Base-by-base conservation (phyloP, 2,797 vertebrate species). In the Ficedula albicollis region DNA sequence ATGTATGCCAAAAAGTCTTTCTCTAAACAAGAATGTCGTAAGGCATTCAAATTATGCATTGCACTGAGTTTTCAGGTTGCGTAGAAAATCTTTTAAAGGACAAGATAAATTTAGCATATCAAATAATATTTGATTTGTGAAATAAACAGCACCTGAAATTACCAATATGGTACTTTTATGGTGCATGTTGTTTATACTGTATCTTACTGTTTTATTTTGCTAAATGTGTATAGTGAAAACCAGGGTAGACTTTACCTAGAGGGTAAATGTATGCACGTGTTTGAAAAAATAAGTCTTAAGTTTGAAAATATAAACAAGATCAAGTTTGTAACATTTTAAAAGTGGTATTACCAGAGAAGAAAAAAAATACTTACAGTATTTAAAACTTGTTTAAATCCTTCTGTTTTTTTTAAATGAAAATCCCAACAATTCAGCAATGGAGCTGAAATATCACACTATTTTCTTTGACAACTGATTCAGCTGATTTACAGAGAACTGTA, bases 371-470 rank as follows among this genome's bases (percentile, higher is more conserved):
- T 5, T 30, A 19, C 48, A 59, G 6, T 74, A 36, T 48, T 81
- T 87, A 27, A 87, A 78, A 39, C 12, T 10, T 46, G 6, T 70
- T 76, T 55, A 79, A 78, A 55, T 78, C 11, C 2, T 59, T 63
- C 29, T 66, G 9, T 43, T 39, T 78, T 39, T 78, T 72, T 67
- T 34, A 43, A 62, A 25, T 39, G 22, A 52, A 69, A 15, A 26
- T 5, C 41, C 43, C 55, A 43, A 0, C 6, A 36, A 1, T 43
- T 62, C 10, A 13, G 32, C 1, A 1, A 23, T 27, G 43, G 75
- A 82, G 25, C 52, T 69, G 59, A 84, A 60, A 36, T 60, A 46
- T 38, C 20, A 12, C 8, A 17, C 8, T 36, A 0, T 81, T 75
- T 58, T 69, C 60, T 43, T 93, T 82, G 64, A 60, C 29, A 73